Conservation (phyloP, 1,140 invertebrate species). For the Linepithema humile region DNA sequence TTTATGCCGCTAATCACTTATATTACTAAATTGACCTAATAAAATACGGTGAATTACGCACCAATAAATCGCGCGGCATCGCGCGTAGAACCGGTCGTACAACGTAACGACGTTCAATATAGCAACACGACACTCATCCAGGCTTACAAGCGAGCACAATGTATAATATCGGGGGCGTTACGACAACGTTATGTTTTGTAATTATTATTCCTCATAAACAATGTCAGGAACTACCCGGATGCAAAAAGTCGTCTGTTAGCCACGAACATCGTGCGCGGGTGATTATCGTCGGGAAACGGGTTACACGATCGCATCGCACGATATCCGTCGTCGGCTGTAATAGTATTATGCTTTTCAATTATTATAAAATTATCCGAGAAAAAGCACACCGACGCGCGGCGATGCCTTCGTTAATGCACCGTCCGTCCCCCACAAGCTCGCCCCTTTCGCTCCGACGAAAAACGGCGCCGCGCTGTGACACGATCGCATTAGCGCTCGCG, state of each 20-base stretch:
- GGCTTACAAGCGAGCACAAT: constrained; percentile 11
- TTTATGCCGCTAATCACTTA: constrained; percentile 50
- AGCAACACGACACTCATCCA: constrained; percentile 31
- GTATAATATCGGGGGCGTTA: constrained; percentile 27
- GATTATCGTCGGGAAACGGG: constrained; percentile 24
- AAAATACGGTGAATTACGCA: constrained; percentile 47
- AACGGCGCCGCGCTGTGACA: constrained; percentile 51
- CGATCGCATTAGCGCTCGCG: constrained; percentile 28
- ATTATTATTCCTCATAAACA: constrained; percentile 50
- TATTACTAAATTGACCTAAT: constrained; percentile 51
- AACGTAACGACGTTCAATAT: constrained; percentile 26
- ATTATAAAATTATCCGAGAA: not conserved
- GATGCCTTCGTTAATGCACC: not conserved
- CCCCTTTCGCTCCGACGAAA: constrained; percentile 56
- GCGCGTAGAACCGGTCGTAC: constrained; percentile 51
- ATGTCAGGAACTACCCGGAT: not conserved
- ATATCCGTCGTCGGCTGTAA: constrained; percentile 20
- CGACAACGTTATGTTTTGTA: constrained; percentile 34
- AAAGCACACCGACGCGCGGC: not conserved
- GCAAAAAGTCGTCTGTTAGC: constrained; percentile 14
- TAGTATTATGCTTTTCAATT: not conserved
- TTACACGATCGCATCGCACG: constrained; percentile 8
- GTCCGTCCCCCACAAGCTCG: not conserved
- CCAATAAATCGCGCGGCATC: constrained; percentile 33
- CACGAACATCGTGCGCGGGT: constrained; percentile 27